These are phyloP conservation scores for Mesodorylaimus sp. DNA, from an alignment of 2,888 invertebrate genomes.

Conservation along the genomic window DNA sequence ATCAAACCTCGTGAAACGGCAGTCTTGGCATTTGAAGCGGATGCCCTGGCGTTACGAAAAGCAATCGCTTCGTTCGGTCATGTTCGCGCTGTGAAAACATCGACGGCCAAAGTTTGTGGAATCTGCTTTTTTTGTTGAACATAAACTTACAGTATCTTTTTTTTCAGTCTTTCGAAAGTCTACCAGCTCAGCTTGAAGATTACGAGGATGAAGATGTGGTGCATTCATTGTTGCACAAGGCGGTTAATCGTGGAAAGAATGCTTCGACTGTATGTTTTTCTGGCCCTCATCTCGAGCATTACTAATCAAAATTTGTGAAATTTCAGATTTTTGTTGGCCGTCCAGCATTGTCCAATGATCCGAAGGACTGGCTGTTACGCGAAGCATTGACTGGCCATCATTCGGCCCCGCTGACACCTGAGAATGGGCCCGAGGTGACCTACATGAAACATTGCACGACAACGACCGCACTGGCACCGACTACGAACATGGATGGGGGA, in stretches of 20 bases:
- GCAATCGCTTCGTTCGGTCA: constrained; percentile 4
- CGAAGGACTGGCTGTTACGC: constrained; percentile 6
- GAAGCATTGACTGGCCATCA: constrained; percentile 5
- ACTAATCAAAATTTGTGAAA: not conserved
- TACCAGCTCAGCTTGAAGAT: constrained; percentile 6
- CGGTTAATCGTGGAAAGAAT: not conserved
- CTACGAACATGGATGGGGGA: no score
- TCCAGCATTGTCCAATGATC: not conserved
- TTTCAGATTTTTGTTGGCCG: not conserved
- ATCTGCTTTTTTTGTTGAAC: not conserved
- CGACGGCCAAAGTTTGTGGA: not conserved
- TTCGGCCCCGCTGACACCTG: not conserved
- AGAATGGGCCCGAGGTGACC: not conserved
- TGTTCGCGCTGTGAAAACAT: not conserved
- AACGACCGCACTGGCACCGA: no score
- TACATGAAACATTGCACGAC: no score
- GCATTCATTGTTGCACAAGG: constrained; percentile 4
- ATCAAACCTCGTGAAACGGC: constrained; percentile 8
- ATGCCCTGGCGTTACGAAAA: not conserved
- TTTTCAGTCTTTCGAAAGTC: constrained; percentile 6
- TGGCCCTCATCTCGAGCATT: not conserved
- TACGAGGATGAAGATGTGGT: constrained; percentile 6
- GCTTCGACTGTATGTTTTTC: not conserved
- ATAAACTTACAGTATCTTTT: not conserved
- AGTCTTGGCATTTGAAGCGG: constrained; percentile 3